These are phyloP conservation scores for Agrypnia vestita DNA, from an alignment of 1,140 invertebrate genomes.

Conservation along the genomic window DNA sequence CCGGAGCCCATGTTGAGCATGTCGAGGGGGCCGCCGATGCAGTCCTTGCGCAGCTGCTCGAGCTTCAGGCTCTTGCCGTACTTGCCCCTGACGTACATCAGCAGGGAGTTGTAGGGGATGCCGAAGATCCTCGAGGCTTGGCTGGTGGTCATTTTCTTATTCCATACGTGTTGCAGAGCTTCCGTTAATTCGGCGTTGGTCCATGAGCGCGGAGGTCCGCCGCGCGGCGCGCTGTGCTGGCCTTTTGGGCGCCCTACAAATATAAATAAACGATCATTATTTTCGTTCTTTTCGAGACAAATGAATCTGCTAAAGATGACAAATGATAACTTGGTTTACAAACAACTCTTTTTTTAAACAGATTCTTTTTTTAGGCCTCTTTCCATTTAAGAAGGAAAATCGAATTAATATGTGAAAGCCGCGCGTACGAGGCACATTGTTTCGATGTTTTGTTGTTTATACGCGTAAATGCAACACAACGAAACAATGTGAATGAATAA, in stretches of 20 bases:
- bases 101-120: slow-evolving; percentile 91
- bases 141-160: slow-evolving; percentile 95
- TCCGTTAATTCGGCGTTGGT: slow-evolving; percentile 92
- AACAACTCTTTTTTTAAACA: no score
- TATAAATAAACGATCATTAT: slow-evolving; percentile 26
- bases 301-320: no score
- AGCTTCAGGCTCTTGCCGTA: slow-evolving; percentile 92
- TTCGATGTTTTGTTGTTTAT: no score
- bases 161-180: slow-evolving; percentile 92
- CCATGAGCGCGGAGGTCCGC: slow-evolving; percentile 91
- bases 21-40: slow-evolving; percentile 84
- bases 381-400: no score
- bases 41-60: slow-evolving; percentile 89
- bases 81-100: slow-evolving; percentile 94
- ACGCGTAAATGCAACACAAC: no score
- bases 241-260: slow-evolving; percentile 82
- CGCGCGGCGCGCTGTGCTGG: slow-evolving; percentile 90
- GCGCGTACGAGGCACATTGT: no score
- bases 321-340: no score
- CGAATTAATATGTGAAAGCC: no score
- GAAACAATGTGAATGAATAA: no score
- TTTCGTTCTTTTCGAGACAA: not conserved
- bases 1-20: slow-evolving; percentile 79
- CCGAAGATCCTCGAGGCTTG: slow-evolving; percentile 92
- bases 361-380: no score